phyloP scores from a whole-genome alignment of 2,888 invertebrate species.

The Drosophila emarginata region DNA sequence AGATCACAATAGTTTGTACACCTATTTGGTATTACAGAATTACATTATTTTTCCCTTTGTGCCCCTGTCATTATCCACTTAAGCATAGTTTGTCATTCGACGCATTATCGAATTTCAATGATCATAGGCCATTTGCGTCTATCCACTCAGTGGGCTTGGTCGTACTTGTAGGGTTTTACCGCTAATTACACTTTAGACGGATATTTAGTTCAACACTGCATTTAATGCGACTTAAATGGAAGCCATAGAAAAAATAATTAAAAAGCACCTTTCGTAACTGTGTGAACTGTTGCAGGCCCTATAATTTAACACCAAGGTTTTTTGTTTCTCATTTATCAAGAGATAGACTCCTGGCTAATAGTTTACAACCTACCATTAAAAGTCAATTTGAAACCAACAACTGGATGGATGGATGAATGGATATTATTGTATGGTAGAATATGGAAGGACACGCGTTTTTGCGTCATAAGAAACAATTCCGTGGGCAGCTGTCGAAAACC shows the following conservation, averaged over 20 bases:
- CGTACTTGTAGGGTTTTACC: conserved; percentile 66
- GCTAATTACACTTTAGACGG: conserved; percentile 75
- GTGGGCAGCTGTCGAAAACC: conserved; percentile 62
- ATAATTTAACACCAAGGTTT: conserved; percentile 37
- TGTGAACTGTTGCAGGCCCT: conserved; percentile 22
- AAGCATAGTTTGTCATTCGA: conserved; percentile 13
- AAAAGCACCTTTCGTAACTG: conserved; percentile 23
- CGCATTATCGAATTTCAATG: conserved; percentile 17
- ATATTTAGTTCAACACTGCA: conserved; percentile 55
- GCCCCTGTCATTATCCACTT: conserved; percentile 9
- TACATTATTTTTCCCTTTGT: background rate
- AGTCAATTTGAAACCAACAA: conserved; percentile 56
- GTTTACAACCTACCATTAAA: conserved; percentile 65
- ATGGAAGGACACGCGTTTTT: conserved; percentile 50
- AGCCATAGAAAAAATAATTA: conserved; percentile 39
- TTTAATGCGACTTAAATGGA: conserved; percentile 41
- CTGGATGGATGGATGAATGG: background rate
- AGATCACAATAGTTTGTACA: background rate
- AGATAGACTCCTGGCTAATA: conserved; percentile 32
- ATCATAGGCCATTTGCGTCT: conserved; percentile 24
- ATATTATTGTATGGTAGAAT: no score
- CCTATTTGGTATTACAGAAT: background rate
- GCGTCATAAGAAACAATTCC: conserved; percentile 39
- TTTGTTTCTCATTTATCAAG: conserved; percentile 14
- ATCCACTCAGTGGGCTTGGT: conserved; percentile 21